Evolutionary conservation across 2,113 vertebrate species (phyloP).

Genomic region (Oenanthe melanoleuca): DNA sequence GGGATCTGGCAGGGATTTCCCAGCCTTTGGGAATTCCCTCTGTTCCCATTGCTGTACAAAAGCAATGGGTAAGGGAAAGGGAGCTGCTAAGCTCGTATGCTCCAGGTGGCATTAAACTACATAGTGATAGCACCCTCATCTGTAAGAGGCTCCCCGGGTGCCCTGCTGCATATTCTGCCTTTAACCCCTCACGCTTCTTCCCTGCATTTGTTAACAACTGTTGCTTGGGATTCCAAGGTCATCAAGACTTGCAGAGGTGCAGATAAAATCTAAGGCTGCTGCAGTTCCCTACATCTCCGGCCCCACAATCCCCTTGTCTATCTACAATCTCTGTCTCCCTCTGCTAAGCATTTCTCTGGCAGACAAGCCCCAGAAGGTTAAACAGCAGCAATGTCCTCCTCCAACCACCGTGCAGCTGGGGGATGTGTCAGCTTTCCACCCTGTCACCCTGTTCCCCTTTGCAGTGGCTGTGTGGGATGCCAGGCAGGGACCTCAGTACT

Average conservation of each 20-base stretch:
- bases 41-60: neutral
- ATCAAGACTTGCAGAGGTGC: rapidly evolving
- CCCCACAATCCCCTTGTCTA: neutral
- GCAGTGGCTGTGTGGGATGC: rapidly evolving
- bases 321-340: neutral
- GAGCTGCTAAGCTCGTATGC: neutral
- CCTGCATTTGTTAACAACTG: neutral
- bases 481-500: neutral
- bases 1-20: neutral
- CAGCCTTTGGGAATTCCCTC: neutral
- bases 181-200: neutral
- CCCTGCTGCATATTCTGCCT: neutral
- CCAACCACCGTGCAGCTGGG: rapidly evolving
- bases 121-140: neutral
- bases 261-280: conserved; percentile 26
- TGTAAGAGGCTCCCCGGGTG: neutral
- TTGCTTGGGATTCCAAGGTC: conserved; percentile 5
- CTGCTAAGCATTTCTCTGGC: neutral
- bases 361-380: neutral
- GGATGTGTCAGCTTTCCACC: neutral
- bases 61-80: neutral
- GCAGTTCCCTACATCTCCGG: neutral
- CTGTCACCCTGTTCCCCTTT: rapidly evolving
- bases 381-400: neutral
- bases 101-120: neutral